Evolutionary conservation across 2,113 vertebrate species (phyloP).

Genomic region (Lipotes vexillifer): DNA sequence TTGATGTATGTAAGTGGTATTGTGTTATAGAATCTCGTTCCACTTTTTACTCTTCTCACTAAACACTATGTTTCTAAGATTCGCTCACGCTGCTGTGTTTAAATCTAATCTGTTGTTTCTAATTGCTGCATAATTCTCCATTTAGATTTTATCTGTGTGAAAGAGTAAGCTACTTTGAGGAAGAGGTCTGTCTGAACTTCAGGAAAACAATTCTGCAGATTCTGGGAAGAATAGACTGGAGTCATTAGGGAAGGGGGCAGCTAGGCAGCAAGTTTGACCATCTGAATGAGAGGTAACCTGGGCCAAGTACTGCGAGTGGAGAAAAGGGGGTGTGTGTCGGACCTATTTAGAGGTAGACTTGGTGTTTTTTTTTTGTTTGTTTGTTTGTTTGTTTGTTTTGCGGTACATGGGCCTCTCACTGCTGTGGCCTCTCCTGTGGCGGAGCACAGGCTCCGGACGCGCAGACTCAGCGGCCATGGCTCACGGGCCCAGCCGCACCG

Average conservation of each 20-base stretch:
- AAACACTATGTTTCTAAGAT: conserved; percentile 52
- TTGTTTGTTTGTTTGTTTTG: too few species aligned
- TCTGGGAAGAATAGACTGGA: background rate
- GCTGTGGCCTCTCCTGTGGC: too few species aligned
- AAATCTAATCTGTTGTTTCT: conserved; percentile 56
- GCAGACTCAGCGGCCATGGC: too few species aligned
- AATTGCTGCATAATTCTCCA: conserved; percentile 41
- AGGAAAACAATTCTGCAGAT: background rate
- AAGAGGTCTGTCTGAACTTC: conserved; percentile 8
- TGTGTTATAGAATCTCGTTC: conserved; percentile 33
- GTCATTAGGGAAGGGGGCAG: background rate
- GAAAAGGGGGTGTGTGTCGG: background rate
- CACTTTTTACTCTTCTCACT: conserved; percentile 34
- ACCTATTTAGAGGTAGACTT: background rate
- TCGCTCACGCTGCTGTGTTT: conserved; percentile 47
- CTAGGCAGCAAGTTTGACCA: background rate
- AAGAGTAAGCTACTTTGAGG: conserved; percentile 10
- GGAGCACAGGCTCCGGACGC: too few species aligned
- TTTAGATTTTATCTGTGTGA: conserved; percentile 34
- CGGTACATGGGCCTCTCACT: too few species aligned
- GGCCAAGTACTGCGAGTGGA: background rate
- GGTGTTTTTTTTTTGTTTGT: background rate
- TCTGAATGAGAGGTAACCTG: background rate
- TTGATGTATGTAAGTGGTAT: conserved; percentile 49
- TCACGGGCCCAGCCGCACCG: too few species aligned